Evolutionary conservation across 2,797 vertebrate genomes (phyloP), one percentile per base, ranked within the genome.

Genomic region (Lithobates pipiens): DNA sequence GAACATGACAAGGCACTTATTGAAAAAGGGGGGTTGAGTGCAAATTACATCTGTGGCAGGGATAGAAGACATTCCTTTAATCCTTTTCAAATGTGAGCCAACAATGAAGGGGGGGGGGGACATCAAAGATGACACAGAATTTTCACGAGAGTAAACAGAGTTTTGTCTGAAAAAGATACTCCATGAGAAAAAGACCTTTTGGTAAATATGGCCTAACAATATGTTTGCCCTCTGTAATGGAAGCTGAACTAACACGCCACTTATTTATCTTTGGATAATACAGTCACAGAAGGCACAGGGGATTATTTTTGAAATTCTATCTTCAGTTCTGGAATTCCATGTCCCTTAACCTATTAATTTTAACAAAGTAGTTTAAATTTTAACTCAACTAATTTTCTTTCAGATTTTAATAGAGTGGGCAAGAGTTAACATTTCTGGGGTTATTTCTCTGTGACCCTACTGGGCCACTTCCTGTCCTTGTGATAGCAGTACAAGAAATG

Each of bases 51-150:
- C 42, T 68, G 54, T 29, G 63, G n/a, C 13, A 21, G 29, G 34
- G 18, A 61, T 23, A 61, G 23, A 61, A 80, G 63, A 76, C 25
- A 50, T 67, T 18, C 36, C 72, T 70, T 80, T 70, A 76, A 80
- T 85, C 71, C 84, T 69, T 85, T 54, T 11, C n/a, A 70, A 70
- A 74, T 29, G 61, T 29, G 32, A 50, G 5, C 34, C 5, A 23
- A 80, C 71, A 85, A 85, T 76, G 6, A 61, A n/a, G 16, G 3
- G 16, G 23, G 11, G 32, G 16, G 3, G 16, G 23, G 11, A 85
- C 77, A 85, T 82, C 85, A 82, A 86, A 82, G 85, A 46, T 36
- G 15, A 29, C 77, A 32, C 42, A 50, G 25, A 9, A 71, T 70
- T 77, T 54, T 42, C 32, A 36, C 25, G 29, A 34, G 4, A 29